phyloP scores from a whole-genome alignment of 2,113 vertebrate species.

The Onychostruthus taczanowskii region DNA sequence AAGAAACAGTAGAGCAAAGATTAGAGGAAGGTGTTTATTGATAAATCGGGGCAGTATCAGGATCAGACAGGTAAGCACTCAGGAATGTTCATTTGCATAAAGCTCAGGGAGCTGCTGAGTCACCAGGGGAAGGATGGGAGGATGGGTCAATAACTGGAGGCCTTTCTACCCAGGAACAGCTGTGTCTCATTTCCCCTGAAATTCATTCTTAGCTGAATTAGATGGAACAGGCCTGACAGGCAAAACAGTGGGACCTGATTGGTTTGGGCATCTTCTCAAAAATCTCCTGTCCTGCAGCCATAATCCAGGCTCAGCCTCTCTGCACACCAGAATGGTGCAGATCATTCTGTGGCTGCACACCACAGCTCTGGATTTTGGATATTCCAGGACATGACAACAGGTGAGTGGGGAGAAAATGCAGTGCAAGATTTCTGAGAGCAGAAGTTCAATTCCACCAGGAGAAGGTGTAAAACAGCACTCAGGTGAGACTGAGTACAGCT shows the following conservation, averaged over 20 bases:
- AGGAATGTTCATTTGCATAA: slow-evolving; percentile 9
- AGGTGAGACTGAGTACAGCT: not conserved
- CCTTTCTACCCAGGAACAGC: not conserved
- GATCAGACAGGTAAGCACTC: not conserved
- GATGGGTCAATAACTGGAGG: not conserved
- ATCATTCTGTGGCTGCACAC: no score
- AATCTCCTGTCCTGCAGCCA: not conserved
- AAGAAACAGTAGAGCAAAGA: not conserved
- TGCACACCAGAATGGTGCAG: not conserved
- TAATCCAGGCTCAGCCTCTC: not conserved
- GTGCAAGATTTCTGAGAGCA: not conserved
- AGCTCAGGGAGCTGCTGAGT: not conserved
- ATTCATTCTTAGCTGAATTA: not conserved
- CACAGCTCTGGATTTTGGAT: not conserved
- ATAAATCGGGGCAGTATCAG: not conserved
- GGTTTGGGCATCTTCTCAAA: not conserved
- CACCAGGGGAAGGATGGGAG: not conserved
- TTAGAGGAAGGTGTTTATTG: not conserved
- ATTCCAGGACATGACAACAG: not conserved
- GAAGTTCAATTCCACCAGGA: not conserved
- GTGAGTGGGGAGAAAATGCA: not conserved
- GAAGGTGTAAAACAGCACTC: not conserved
- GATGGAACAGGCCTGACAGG: not conserved
- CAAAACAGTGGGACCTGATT: not conserved
- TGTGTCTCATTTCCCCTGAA: not conserved